phyloP scores from a whole-genome alignment of 2,113 vertebrate genomes.

The Saccopteryx leptura region DNA sequence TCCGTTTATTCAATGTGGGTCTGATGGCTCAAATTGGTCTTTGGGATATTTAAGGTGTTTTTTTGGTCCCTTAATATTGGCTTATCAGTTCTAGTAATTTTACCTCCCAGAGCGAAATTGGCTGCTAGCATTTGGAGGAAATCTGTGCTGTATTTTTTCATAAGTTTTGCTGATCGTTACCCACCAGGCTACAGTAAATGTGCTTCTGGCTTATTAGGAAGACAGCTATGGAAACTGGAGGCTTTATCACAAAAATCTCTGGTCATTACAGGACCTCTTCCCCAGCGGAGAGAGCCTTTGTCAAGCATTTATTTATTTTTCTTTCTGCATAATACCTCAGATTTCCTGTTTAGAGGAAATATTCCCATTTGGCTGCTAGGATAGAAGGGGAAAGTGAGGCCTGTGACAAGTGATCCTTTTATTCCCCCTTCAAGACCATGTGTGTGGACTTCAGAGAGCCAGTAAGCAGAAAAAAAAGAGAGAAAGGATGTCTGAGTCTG shows the following conservation, averaged over 20 bases:
- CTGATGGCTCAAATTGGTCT: slow-evolving; percentile 85
- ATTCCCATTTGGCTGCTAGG: slow-evolving; percentile 43
- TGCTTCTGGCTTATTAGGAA: slow-evolving; percentile 82
- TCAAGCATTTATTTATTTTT: slow-evolving; percentile 73
- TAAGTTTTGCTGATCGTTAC: slow-evolving; percentile 82
- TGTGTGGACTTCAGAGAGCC: background rate
- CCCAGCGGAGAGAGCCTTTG: slow-evolving; percentile 75
- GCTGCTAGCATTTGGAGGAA: slow-evolving; percentile 83
- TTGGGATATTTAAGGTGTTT: slow-evolving; percentile 84
- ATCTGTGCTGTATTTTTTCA: slow-evolving; percentile 82
- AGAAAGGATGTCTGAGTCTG: background rate
- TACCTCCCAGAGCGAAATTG: slow-evolving; percentile 85
- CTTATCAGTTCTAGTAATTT: slow-evolving; percentile 86
- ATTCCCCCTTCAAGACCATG: background rate
- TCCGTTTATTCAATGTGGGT: slow-evolving; percentile 82
- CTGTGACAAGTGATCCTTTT: slow-evolving; percentile 27
- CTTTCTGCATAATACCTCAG: slow-evolving; percentile 70
- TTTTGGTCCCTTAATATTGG: slow-evolving; percentile 84
- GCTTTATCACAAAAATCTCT: slow-evolving; percentile 77
- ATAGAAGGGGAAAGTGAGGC: slow-evolving; percentile 64
- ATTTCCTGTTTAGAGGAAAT: slow-evolving; percentile 56
- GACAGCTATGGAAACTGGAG: slow-evolving; percentile 62
- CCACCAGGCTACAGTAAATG: slow-evolving; percentile 81
- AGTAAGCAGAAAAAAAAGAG: slow-evolving; percentile 9
- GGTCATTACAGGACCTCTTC: slow-evolving; percentile 71